A percentile compares a stretch with the other conserved stretches of the same genome.
phyloP scores from a whole-genome alignment of 2,113 vertebrate genomes.

The Asarcornis scutulata region DNA sequence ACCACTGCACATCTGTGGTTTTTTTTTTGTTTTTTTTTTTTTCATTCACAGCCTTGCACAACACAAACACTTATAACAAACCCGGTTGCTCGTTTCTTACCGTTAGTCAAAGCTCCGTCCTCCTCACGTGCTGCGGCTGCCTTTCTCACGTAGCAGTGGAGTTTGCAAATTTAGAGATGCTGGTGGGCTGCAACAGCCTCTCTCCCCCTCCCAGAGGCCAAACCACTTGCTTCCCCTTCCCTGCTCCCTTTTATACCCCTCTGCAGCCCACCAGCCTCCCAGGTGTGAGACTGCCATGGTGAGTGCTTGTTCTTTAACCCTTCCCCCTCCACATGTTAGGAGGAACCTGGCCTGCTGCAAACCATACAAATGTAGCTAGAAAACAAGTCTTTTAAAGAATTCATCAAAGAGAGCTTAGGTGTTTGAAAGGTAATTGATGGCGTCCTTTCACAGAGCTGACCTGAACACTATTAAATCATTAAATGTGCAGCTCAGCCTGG shows the following conservation, averaged over 20 bases:
- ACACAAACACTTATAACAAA: not conserved
- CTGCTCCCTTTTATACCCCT: not conserved
- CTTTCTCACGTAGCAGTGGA: fast-evolving
- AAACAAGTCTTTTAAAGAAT: not conserved
- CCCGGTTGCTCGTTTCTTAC: not conserved
- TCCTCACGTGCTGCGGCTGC: not conserved
- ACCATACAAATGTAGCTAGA: not conserved
- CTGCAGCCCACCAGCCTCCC: not conserved
- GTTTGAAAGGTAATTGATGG: not conserved
- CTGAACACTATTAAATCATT: not conserved
- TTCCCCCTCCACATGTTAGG: not conserved
- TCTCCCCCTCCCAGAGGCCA: not conserved
- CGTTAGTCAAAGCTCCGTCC: not conserved
- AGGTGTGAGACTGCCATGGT: not conserved
- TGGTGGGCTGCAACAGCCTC: not conserved
- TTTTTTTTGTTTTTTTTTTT: no score
- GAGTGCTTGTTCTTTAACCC: constrained; percentile 4
- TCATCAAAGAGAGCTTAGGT: not conserved
- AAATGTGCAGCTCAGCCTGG: not conserved
- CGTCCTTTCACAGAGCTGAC: not conserved
- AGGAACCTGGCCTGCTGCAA: not conserved
- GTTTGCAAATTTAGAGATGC: not conserved
- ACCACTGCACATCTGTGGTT: not conserved
- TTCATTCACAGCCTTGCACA: not conserved
- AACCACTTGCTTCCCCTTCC: not conserved